Evolutionary conservation across 2,113 vertebrate genomes (phyloP), one percentile per base, ranked within the genome.

Genomic region (Brachionichthys hirsutus): DNA sequence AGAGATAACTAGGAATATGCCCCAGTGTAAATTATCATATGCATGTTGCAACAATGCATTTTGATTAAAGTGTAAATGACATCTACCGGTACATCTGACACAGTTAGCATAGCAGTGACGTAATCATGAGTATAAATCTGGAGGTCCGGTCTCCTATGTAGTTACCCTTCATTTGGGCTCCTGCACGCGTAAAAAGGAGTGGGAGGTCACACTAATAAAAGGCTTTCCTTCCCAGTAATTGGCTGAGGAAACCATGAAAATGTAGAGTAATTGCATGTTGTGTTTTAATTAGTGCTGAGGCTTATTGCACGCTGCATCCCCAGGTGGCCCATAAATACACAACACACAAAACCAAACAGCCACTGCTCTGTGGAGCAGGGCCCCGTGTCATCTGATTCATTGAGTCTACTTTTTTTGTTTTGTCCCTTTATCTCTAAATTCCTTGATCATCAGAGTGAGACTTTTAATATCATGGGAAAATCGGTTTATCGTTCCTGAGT

Each of bases 251-350:
- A 62, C 30, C 13, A 34, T 73, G 67, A 73, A 63, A 22, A 57
- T 7, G 14, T 51, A 35, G 64, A 60, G 65, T 86, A 89, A 89
- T 89, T 88, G 82, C 80, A 73, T 70, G 83, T 86, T 88, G 49
- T 77, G 67, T 86, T 86, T 84, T 89, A 88, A 89, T 88, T 87
- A 81, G 75, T 38, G 62, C 58, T 41, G 59, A 48, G 44, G 67
- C 68, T 81, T 67, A 84, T 54, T 78, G 67, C 80, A 67, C 47
- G 49, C 75, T 67, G 64, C 55, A 67, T 80, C 70, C 70, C 77
- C 73, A 72, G 70, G 73, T 87, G 72, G 67, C 62, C 58, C 67
- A 42, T 80, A 79, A 83, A 80, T 69, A 71, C 43, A 51, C 45
- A 67, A 55, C 70, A 70, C 34, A 66, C 66, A 62, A 45, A 58